A percentile compares a stretch with the other conserved stretches of the same genome.
Conservation (phyloP, 2,113 vertebrate species). For the Irena cyanogastra region DNA sequence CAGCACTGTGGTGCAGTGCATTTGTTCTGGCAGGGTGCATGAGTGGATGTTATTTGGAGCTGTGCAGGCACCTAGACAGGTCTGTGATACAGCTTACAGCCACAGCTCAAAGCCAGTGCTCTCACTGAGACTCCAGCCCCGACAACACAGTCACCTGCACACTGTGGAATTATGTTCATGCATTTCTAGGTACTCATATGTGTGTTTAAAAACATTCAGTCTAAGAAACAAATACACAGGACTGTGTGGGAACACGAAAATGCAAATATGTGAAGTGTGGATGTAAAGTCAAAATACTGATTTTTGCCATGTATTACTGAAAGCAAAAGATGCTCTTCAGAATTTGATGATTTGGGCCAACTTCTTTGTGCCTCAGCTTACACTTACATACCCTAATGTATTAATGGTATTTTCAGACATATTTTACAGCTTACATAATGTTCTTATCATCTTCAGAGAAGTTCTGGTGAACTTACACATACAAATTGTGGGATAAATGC, state of each 20-base stretch:
- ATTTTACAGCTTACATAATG: neutral
- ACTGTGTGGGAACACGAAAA: neutral
- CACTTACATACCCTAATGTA: neutral
- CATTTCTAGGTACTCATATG: neutral
- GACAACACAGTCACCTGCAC: too few relatives aligned
- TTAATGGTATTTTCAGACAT: neutral
- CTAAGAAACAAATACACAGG: neutral
- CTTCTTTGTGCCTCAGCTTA: neutral
- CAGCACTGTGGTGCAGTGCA: neutral
- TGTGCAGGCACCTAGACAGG: rapidly evolving
- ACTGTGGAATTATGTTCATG: neutral
- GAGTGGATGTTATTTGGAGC: rapidly evolving
- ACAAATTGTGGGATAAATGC: neutral
- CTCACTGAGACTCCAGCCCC: neutral
- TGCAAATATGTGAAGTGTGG: neutral
- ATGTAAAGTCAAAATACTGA: neutral
- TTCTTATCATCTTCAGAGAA: neutral
- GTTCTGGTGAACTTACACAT: neutral
- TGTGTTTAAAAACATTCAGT: neutral
- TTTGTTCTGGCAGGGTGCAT: neutral
- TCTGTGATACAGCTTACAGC: rapidly evolving
- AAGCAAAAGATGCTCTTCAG: neutral
- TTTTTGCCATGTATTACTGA: neutral
- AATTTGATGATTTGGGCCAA: neutral
- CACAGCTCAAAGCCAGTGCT: neutral